Conservation (phyloP, 2,888 invertebrate species). For the Eulithis testata region DNA sequence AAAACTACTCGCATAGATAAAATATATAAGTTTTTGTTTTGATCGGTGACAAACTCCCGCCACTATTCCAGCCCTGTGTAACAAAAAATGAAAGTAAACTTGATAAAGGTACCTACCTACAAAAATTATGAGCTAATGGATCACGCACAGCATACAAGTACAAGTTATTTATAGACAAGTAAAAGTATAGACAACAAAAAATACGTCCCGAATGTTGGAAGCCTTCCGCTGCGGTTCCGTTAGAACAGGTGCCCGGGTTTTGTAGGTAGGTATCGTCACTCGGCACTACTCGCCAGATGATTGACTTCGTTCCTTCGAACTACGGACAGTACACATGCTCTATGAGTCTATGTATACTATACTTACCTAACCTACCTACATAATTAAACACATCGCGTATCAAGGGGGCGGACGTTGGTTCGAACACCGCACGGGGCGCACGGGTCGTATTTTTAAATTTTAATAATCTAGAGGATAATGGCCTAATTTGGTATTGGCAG, state of each 20-base stretch:
- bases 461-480: too few species aligned
- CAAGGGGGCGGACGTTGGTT: too few species aligned
- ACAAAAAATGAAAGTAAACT: constrained; percentile 46
- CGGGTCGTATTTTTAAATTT: too few species aligned
- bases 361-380: neutral
- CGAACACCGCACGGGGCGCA: too few species aligned
- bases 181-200: constrained; percentile 67
- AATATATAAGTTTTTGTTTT: neutral
- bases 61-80: constrained; percentile 14
- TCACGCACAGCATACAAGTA: constrained; percentile 59
- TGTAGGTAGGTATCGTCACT: constrained; percentile 48
- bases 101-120: too few species aligned
- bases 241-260: constrained; percentile 55
- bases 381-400: too few species aligned
- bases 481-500: too few species aligned
- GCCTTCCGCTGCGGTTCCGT: constrained; percentile 62
- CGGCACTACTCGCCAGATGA: constrained; percentile 42
- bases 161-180: constrained; percentile 71
- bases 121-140: constrained; percentile 51
- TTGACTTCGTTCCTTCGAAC: constrained; percentile 47
- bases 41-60: neutral
- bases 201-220: constrained; percentile 70
- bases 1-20: neutral
- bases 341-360: constrained; percentile 1
- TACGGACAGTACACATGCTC: constrained; percentile 52